Base-by-base conservation (phyloP, 2,797 vertebrate species). In the Rhinatrema bivittatum region DNA sequence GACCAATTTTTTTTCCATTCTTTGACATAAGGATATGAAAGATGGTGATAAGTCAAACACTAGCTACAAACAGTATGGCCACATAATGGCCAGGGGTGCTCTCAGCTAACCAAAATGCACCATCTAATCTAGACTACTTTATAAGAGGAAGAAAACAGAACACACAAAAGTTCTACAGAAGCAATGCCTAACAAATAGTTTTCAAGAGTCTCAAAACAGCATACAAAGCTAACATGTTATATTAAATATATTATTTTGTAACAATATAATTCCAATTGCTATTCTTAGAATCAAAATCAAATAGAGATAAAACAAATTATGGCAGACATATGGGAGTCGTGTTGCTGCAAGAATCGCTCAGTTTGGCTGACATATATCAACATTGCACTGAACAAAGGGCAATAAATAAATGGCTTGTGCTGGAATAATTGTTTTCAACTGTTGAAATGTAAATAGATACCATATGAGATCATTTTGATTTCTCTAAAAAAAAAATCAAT, bases 401-500 rank as follows among this genome's bases (percentile, higher is more conserved):
- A 57, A 1, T 50, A 50, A 57, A 1, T 50, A 50, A 60, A 53
- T 9, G 6, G 29, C 34, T 53, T 56, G 43, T 45, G 33, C 48
- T 47, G 48, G 53, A 59, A 52, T 40, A 45, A 57, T 32, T 44
- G 26, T 1, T 41, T 55, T 49, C 50, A 50, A 62, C 39, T 56
- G 59, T 39, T 44, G 55, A 46, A 52, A 67, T 60, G 33, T 56
- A 63, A 68, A 72, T 40, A 56, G 48, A 44, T 54, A 39, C 40
- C 43, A 52, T 21, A 32, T 57, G 61, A 64, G 20, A 10, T 43
- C 31, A 32, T 45, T 49, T 14, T 34, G 28, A 15, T 23, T 27
- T 36, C 24, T 36, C 24, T 24, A 43, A 44, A 47, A 48, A 43
- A 44, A 47, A 48, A 33, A 50, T 28, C 49, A 26, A 6, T 9